A percentile compares a stretch with the other conserved stretches of the same genome.
These are phyloP conservation scores for Drosophila mojavensis DNA, from an alignment of 1,140 invertebrate genomes.

Conservation along the genomic window DNA sequence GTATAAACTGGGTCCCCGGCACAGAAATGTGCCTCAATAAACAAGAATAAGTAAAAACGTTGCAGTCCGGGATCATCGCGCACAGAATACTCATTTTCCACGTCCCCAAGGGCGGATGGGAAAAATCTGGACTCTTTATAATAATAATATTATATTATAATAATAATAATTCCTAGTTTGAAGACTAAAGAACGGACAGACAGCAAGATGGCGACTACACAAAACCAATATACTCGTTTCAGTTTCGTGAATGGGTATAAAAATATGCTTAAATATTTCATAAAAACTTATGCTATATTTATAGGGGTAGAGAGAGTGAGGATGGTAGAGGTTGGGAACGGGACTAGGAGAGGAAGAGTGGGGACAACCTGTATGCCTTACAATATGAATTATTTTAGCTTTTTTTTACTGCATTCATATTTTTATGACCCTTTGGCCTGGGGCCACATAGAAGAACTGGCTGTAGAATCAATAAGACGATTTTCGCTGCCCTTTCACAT, in stretches of 20 bases:
- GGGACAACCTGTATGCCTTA: neutral
- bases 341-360: neutral
- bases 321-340: neutral
- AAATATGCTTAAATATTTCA: slow-evolving; percentile 67
- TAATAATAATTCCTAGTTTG: too few species aligned
- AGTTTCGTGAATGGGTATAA: too few species aligned
- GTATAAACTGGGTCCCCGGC: slow-evolving; percentile 32
- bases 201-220: too few species aligned
- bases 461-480: slow-evolving; percentile 53
- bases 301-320: neutral
- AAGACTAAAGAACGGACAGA: too few species aligned
- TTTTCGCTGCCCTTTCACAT: slow-evolving; percentile 27
- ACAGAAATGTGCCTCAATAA: slow-evolving; percentile 32
- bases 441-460: neutral
- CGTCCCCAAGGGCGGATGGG: too few species aligned
- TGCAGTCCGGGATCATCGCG: too few species aligned
- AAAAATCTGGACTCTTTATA: too few species aligned
- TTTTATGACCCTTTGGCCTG: slow-evolving; percentile 36
- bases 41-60: slow-evolving; percentile 33
- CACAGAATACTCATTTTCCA: too few species aligned
- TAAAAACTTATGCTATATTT: slow-evolving; percentile 23
- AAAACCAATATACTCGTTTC: too few species aligned
- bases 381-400: slow-evolving; percentile 43
- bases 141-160: too few species aligned
- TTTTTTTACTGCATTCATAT: slow-evolving; percentile 50